Conservation (phyloP, 2,888 invertebrate genomes). For the Drosophila demipolita region DNA sequence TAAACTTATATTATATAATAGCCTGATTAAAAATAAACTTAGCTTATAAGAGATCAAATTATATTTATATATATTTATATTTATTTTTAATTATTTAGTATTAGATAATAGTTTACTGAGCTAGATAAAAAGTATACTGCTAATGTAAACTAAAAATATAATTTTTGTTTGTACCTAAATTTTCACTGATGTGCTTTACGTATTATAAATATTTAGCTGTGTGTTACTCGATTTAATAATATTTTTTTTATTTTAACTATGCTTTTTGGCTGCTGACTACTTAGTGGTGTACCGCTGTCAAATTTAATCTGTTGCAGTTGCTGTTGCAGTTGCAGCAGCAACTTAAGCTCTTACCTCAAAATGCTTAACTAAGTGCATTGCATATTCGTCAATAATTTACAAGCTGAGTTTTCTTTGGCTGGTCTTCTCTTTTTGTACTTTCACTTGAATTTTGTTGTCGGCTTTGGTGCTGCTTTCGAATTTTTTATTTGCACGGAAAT, state of each 20-base stretch:
- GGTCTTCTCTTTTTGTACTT: background rate
- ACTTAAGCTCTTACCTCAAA: background rate
- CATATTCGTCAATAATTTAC: slow-evolving; percentile 54
- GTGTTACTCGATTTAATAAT: background rate
- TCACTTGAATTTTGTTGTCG: slow-evolving; percentile 32
- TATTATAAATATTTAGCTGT: background rate
- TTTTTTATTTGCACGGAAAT: slow-evolving; percentile 82
- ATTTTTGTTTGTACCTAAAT: background rate
- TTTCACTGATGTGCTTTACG: background rate
- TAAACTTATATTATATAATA: too few relatives aligned
- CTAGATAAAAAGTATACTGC: background rate
- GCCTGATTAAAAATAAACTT: too few relatives aligned
- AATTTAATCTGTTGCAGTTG: background rate
- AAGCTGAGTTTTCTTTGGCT: slow-evolving; percentile 25
- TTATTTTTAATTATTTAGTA: background rate
- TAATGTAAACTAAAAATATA: background rate
- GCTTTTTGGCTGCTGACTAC: background rate
- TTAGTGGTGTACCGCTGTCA: background rate
- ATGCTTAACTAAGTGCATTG: slow-evolving; percentile 55
- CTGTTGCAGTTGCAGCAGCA: background rate
- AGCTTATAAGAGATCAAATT: background rate
- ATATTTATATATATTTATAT: background rate
- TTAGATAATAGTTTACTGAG: background rate
- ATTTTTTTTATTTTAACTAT: background rate
- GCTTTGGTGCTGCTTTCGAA: slow-evolving; percentile 33